Conservation (phyloP, 2,797 vertebrate genomes). For the Tenualosa ilisha region DNA sequence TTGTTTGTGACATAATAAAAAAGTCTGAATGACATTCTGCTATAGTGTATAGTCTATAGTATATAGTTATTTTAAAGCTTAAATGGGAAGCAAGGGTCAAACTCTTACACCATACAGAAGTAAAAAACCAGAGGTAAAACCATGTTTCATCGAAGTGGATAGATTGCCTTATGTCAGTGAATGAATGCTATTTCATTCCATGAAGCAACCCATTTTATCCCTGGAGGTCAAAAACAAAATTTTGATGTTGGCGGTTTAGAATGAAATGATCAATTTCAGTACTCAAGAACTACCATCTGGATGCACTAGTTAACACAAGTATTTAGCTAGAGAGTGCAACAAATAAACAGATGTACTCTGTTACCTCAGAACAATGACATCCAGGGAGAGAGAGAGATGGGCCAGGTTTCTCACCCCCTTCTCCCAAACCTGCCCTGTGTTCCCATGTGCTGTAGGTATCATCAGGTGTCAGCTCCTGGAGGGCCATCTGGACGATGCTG, state of each 20-base stretch:
- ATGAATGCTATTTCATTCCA: too few relatives aligned
- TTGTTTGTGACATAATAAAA: too few relatives aligned
- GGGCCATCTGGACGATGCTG: conserved; percentile 87
- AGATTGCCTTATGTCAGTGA: neutral
- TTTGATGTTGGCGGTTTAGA: neutral
- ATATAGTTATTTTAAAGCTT: too few relatives aligned
- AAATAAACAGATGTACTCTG: neutral
- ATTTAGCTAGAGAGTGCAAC: neutral
- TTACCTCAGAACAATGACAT: neutral
- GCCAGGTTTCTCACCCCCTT: neutral
- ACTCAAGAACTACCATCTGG: neutral
- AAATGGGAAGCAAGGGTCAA: neutral
- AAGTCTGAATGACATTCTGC: too few relatives aligned
- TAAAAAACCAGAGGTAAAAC: neutral
- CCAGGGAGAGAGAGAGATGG: neutral
- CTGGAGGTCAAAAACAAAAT: neutral
- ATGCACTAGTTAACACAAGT: neutral
- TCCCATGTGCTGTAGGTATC: conserved; percentile 75
- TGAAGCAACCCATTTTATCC: neutral
- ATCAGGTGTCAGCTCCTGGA: conserved; percentile 90
- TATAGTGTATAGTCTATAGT: too few relatives aligned
- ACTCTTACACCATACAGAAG: neutral
- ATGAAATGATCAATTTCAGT: neutral
- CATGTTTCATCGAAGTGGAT: neutral
- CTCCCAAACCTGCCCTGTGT: neutral